These are phyloP conservation scores for Gymnogyps californianus DNA, from an alignment of 2,113 vertebrate species.

Conservation along the genomic window DNA sequence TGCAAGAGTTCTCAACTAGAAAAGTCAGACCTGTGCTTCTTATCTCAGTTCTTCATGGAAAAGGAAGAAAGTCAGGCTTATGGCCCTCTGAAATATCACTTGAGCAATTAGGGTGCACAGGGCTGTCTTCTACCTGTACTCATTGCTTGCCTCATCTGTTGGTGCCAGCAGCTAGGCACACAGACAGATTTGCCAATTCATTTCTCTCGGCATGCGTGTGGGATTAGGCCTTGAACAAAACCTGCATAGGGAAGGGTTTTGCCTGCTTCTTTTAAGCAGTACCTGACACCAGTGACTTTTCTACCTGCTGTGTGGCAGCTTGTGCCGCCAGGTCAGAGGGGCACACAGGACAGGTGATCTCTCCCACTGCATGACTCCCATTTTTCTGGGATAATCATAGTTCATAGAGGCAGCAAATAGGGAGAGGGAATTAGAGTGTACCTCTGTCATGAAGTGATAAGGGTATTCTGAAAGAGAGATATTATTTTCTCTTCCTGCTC, in stretches of 20 bases:
- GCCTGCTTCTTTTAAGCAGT: neutral
- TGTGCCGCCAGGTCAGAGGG: neutral
- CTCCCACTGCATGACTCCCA: neutral
- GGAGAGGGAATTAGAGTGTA: neutral
- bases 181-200: neutral
- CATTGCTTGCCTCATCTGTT: neutral
- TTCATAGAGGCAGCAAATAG: neutral
- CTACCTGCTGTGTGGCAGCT: neutral
- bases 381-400: neutral
- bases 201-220: neutral
- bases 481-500: neutral
- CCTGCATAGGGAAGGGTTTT: neutral
- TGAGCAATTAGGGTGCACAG: too few relatives aligned
- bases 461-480: neutral
- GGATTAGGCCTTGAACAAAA: neutral
- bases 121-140: neutral
- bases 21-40: neutral
- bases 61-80: neutral
- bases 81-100: neutral
- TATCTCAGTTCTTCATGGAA: neutral
- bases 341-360: fast-evolving
- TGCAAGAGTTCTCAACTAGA: neutral
- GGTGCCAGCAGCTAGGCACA: neutral
- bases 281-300: neutral
- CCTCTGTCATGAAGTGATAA: neutral